phyloP scores from a whole-genome alignment of 2,113 vertebrate genomes.

The Elaphurus davidianus region DNA sequence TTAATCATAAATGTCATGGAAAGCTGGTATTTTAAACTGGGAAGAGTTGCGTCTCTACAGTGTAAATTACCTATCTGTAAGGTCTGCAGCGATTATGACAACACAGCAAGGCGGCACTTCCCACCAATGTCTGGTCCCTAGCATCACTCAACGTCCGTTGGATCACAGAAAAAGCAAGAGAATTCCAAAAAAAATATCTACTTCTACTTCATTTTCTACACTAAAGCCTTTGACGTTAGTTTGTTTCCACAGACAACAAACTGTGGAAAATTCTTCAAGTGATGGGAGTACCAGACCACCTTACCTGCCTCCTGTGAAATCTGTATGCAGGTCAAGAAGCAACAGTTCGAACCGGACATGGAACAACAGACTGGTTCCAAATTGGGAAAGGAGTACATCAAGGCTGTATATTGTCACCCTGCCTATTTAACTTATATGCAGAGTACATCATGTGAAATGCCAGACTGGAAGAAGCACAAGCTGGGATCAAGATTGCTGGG shows the following conservation, averaged over 20 bases:
- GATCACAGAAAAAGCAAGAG: background rate
- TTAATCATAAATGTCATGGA: background rate
- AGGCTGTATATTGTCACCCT: background rate
- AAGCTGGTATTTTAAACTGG: background rate
- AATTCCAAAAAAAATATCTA: background rate
- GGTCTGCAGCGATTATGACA: background rate
- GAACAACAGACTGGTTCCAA: background rate
- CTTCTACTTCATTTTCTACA: background rate
- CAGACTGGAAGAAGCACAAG: background rate
- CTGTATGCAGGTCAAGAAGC: background rate
- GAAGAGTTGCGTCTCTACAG: background rate
- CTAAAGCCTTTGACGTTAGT: background rate
- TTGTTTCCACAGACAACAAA: background rate
- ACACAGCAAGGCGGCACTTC: background rate
- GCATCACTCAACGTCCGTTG: background rate
- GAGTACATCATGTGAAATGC: background rate
- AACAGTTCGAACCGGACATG: background rate
- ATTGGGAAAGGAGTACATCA: background rate
- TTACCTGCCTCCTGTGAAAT: background rate
- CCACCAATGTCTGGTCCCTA: background rate
- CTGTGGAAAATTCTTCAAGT: background rate
- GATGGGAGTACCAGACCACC: background rate
- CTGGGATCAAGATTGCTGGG: background rate
- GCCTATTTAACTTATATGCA: background rate
- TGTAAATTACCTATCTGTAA: background rate